phyloP scores from a whole-genome alignment of 2,797 vertebrate genomes.

The Crax fasciolata region DNA sequence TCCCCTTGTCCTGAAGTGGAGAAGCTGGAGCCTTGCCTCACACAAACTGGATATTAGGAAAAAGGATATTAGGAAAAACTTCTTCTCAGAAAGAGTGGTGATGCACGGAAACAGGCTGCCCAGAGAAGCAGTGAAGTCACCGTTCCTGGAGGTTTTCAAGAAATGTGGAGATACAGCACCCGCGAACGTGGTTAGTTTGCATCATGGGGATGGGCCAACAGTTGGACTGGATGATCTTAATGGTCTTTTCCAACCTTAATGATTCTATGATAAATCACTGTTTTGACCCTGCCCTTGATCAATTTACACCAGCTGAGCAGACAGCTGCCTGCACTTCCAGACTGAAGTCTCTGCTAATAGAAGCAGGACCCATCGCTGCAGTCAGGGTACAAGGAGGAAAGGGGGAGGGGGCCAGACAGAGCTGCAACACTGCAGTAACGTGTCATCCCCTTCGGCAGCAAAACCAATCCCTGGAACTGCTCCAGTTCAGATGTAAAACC shows the following conservation, averaged over 20 bases:
- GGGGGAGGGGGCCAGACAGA: neutral
- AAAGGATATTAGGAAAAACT: no score
- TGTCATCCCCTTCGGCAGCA: neutral
- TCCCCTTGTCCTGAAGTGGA: neutral
- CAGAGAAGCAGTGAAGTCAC: no score
- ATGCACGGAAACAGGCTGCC: no score
- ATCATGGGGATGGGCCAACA: no score
- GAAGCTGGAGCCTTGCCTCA: neutral
- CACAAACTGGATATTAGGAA: no score
- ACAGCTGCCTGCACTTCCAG: neutral
- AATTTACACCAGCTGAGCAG: neutral
- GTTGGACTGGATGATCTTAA: no score
- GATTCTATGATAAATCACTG: neutral
- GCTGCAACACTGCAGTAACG: fast-evolving
- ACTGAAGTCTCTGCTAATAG: neutral
- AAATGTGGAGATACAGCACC: no score
- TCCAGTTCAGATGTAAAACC: neutral
- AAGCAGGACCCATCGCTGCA: fast-evolving
- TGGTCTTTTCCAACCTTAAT: no score
- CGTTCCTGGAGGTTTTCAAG: no score
- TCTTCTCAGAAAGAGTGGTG: no score
- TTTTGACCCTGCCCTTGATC: neutral
- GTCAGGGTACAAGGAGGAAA: neutral
- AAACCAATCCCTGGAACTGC: neutral
- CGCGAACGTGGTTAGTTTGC: no score